These are phyloP conservation scores for Equus quagga DNA, from an alignment of 2,113 vertebrate genomes.

Conservation along the genomic window DNA sequence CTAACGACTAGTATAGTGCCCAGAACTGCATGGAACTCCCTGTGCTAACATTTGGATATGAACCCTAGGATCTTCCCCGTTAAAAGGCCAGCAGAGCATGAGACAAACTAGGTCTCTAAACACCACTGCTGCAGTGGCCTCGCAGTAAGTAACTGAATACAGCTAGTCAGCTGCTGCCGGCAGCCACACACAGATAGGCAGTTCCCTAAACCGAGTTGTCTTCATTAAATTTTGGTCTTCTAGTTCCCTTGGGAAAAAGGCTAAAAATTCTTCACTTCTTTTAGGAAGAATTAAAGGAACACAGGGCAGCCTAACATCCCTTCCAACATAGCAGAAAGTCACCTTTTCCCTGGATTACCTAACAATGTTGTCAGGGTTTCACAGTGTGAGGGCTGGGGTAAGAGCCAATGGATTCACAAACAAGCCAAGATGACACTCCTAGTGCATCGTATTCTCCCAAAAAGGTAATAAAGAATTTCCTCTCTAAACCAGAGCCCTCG, in stretches of 20 bases:
- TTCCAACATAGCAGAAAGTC: background rate
- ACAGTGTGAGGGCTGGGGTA: background rate
- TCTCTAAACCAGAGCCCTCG: background rate
- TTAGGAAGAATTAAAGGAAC: background rate
- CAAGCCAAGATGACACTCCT: background rate
- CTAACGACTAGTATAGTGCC: background rate
- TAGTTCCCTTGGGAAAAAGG: background rate
- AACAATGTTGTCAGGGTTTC: background rate
- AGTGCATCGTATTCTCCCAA: too few relatives aligned
- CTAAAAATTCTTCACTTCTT: background rate
- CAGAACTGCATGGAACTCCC: background rate
- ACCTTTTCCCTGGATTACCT: background rate
- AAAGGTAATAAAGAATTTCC: slow-evolving; percentile 3
- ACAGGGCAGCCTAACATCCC: background rate
- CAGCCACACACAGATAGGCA: accelerated
- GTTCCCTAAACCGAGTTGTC: background rate
- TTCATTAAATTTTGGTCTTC: background rate
- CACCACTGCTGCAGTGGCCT: background rate
- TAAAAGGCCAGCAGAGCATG: background rate
- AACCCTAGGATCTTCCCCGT: background rate
- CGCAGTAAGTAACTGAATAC: background rate
- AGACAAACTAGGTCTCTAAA: background rate
- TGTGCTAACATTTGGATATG: background rate
- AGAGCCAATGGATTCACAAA: background rate
- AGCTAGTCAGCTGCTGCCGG: background rate